Conservation (phyloP, 2,113 vertebrate species). For the Passer montanus region DNA sequence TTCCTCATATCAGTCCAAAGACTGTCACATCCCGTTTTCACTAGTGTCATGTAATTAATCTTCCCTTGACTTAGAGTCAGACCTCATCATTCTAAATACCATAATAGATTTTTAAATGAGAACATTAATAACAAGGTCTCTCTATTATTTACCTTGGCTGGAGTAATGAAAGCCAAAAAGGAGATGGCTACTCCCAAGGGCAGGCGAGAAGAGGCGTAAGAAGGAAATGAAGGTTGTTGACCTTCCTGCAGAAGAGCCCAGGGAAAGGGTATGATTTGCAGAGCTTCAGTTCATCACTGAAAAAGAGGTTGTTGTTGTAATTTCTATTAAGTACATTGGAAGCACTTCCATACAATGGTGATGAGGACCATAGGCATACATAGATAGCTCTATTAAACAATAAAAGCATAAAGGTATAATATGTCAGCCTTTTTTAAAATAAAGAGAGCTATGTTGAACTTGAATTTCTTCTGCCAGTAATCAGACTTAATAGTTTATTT, state of each 20-base stretch:
- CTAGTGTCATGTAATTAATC: conserved; percentile 65
- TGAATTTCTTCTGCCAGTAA: neutral
- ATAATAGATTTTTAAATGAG: conserved; percentile 49
- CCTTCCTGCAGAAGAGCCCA: conserved; percentile 20
- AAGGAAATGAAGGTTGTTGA: conserved; percentile 51
- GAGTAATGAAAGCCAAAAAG: conserved; percentile 25
- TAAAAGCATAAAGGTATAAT: neutral
- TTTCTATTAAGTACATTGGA: conserved; percentile 22
- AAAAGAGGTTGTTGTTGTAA: conserved; percentile 36
- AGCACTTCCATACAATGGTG: neutral
- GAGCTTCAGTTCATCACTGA: conserved; percentile 14
- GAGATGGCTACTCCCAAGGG: conserved; percentile 54
- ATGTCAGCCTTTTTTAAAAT: neutral
- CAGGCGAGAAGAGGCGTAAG: conserved; percentile 8
- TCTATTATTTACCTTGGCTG: conserved; percentile 55
- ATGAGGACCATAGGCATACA: neutral
- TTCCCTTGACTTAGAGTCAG: conserved; percentile 55
- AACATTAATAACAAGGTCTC: conserved; percentile 51
- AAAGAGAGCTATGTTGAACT: neutral
- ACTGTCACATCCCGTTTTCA: conserved; percentile 63
- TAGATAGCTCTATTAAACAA: conserved; percentile 26
- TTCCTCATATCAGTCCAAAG: conserved; percentile 47
- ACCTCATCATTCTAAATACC: conserved; percentile 50
- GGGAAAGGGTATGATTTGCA: conserved; percentile 16
- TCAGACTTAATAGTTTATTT: neutral